phyloP scores from a whole-genome alignment of 2,113 vertebrate species.

The Phyllopteryx taeniolatus region DNA sequence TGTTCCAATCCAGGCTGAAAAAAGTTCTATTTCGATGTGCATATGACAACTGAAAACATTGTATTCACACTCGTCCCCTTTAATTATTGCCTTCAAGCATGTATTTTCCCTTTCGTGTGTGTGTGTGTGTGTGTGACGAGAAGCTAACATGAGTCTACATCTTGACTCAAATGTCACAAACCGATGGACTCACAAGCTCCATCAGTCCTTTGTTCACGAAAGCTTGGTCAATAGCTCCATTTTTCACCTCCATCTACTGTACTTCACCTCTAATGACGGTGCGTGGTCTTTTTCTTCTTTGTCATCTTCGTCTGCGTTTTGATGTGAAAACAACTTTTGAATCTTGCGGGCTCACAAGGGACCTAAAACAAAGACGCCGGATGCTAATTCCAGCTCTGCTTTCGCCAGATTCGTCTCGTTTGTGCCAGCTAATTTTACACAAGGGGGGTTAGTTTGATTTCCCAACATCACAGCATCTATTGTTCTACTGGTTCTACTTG shows the following conservation, averaged over 20 bases:
- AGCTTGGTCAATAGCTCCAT: not conserved
- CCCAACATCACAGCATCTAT: conserved; percentile 24
- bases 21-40: not conserved
- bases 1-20: not conserved
- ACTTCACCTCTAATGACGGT: conserved; percentile 29
- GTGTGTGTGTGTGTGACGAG: too few species aligned
- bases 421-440: conserved; percentile 57
- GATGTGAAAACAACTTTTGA: conserved; percentile 52
- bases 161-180: not conserved
- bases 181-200: not conserved
- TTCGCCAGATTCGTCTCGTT: conserved; percentile 42
- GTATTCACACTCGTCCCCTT: too few species aligned
- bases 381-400: conserved; percentile 54
- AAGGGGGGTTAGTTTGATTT: conserved; percentile 31
- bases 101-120: too few species aligned
- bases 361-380: conserved; percentile 43
- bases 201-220: not conserved
- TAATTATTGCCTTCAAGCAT: too few species aligned
- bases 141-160: too few species aligned
- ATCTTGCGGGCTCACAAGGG: conserved; percentile 51
- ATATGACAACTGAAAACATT: too few species aligned
- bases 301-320: conserved; percentile 28
- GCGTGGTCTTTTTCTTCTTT: conserved; percentile 4
- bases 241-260: not conserved
- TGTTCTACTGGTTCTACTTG: conserved; percentile 24